Evolutionary conservation across 2,888 invertebrate species (phyloP).

Genomic region (Mesochorus sp.): DNA sequence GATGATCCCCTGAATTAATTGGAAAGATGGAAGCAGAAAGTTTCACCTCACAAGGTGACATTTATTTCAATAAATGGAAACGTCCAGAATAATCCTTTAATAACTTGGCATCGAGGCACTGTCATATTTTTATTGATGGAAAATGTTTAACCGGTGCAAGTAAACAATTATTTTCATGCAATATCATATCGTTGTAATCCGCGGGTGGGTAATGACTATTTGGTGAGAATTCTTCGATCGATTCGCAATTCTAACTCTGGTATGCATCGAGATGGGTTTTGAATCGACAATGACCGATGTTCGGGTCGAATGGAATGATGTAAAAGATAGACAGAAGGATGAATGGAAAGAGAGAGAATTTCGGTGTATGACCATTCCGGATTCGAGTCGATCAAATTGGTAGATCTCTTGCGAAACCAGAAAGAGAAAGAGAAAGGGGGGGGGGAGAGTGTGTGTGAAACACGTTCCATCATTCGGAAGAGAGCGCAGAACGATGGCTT

Average conservation of each 20-base stretch:
- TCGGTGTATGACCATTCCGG: constrained; percentile 32
- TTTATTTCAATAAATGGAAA: too few species aligned
- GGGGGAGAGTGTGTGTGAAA: constrained; percentile 11
- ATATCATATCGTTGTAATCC: too few species aligned
- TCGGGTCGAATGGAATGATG: background rate
- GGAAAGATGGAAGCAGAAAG: too few species aligned
- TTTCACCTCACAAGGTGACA: too few species aligned
- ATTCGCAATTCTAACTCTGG: constrained; percentile 16
- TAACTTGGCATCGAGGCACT: too few species aligned
- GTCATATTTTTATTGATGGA: too few species aligned
- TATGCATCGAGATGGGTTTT: constrained; percentile 20
- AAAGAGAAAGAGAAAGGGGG: too few species aligned
- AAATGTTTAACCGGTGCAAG: too few species aligned
- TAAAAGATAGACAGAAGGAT: background rate
- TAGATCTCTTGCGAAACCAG: constrained; percentile 22
- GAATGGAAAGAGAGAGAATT: background rate
- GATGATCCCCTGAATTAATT: too few species aligned
- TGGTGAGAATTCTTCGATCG: constrained; percentile 29
- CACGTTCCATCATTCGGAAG: constrained; percentile 44
- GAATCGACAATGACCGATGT: constrained; percentile 27
- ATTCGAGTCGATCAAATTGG: constrained; percentile 38
- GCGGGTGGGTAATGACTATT: too few species aligned
- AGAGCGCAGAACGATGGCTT: constrained; percentile 39
- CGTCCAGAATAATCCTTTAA: too few species aligned
- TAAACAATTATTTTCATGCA: too few species aligned